Evolutionary conservation across 2,113 vertebrate species (phyloP), one percentile per base, ranked within the genome.

Genomic region (Rhinichthys klamathensis): DNA sequence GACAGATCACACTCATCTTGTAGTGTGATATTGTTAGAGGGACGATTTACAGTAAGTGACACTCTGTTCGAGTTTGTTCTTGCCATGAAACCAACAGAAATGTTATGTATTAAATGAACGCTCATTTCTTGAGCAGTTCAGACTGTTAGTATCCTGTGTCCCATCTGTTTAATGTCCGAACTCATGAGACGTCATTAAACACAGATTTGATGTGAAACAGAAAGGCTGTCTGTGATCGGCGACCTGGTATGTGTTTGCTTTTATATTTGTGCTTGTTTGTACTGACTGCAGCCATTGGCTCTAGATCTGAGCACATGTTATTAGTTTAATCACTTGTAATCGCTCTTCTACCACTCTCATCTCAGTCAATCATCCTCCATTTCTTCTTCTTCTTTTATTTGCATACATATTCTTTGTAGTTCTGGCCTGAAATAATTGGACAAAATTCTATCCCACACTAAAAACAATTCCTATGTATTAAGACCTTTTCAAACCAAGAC

Each of bases 1-100:
- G 60, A 49, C 51, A 12, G 32, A 58, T 69, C 79, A 83, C 51
- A 46, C 73, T 86, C 32, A 49, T 83, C 32, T 70, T 86, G 27
- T 72, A 49, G 12, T 12, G 35, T 49, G 44, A 3, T 63, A 25
- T 65, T 58, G 74, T 60, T 16, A 23, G n/a, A 46, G 6, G 18
- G 13, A 5, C 49, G 3, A 4, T 21, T 16, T 27, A 51, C 44
- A 30, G 49, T 56, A 38, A 41, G 30, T 6, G 23, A 30, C 49
- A 60, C 30, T 18, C 35, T 25, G 30, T 38, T 10, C 1, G 10
- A 51, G 27, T 16, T 11, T 60, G 21, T 58, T 54, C 10, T 56
- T 4, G 12, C 6, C 0, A 58, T 6, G 9, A 76, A 76, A 60
- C 58, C 8, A 18, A 77, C 4, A 27, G 8, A 27, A 23, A 79